Evolutionary conservation across 2,888 invertebrate genomes (phyloP).

Genomic region (Chloromyia formosa): DNA sequence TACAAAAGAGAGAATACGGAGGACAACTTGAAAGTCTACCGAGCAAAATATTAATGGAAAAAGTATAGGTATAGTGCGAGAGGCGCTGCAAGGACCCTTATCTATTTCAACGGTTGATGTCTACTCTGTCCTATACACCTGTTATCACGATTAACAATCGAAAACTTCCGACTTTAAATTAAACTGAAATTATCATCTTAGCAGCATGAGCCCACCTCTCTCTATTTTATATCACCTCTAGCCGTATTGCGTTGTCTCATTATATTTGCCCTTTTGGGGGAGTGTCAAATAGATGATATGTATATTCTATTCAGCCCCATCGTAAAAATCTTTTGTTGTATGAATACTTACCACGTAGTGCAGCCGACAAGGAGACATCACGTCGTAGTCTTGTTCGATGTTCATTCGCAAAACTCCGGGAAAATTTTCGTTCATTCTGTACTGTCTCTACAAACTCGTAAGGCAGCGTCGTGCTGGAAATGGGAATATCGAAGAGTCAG

Average conservation of each 20-base stretch:
- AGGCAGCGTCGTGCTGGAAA: constrained; percentile 49
- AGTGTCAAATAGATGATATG: too few relatives aligned
- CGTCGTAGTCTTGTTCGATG: constrained; percentile 34
- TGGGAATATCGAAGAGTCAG: constrained; percentile 18
- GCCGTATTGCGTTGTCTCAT: too few relatives aligned
- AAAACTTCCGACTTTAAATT: too few relatives aligned
- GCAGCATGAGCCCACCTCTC: too few relatives aligned
- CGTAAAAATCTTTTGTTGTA: too few relatives aligned
- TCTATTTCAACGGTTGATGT: neutral
- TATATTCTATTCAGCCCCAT: too few relatives aligned
- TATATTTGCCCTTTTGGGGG: too few relatives aligned
- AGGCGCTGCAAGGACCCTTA: neutral
- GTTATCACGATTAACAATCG: neutral
- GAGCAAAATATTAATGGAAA: constrained; percentile 12
- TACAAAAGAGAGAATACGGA: neutral
- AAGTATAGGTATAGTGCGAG: neutral
- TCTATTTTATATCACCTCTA: too few relatives aligned
- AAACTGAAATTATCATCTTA: too few relatives aligned
- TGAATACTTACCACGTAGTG: constrained; percentile 42
- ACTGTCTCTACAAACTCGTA: constrained; percentile 46
- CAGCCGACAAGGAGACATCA: constrained; percentile 39
- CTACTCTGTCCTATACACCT: neutral
- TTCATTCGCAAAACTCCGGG: constrained; percentile 28
- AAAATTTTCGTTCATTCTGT: constrained; percentile 48
- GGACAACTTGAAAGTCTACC: neutral